A percentile compares a stretch with the other conserved stretches of the same genome.
phyloP scores from a whole-genome alignment of 1,140 invertebrate genomes.

The Aporrectodea caliginosa region DNA sequence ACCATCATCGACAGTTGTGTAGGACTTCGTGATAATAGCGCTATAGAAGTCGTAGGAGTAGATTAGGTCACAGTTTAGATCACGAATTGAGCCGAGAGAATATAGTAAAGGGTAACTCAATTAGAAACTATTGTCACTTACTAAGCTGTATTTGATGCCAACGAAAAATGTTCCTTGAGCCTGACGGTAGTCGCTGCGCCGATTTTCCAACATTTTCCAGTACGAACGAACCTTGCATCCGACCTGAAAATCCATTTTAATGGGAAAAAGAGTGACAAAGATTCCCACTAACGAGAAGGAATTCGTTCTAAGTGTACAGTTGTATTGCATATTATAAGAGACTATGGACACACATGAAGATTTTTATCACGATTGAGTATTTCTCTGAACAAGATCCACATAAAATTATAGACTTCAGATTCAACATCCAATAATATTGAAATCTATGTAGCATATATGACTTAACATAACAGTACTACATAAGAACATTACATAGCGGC shows the following conservation, averaged over 20 bases:
- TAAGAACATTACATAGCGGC: too few species aligned
- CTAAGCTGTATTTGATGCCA: neutral
- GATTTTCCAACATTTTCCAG: neutral
- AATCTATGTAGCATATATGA: too few species aligned
- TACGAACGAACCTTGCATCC: neutral
- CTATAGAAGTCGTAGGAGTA: neutral
- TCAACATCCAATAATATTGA: too few species aligned
- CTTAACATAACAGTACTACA: too few species aligned
- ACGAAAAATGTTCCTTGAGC: neutral
- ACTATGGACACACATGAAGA: too few species aligned
- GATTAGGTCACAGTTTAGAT: neutral
- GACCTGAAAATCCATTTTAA: neutral
- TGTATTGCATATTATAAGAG: neutral
- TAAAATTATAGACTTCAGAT: too few species aligned
- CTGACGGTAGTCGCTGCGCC: neutral
- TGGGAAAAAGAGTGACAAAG: neutral
- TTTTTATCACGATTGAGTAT: too few species aligned
- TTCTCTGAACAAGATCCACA: too few species aligned
- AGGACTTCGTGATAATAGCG: neutral
- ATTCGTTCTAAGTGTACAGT: neutral
- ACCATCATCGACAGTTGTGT: neutral
- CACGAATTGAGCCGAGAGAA: too few species aligned
- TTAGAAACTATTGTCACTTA: neutral
- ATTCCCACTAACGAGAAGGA: neutral
- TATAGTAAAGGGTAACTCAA: too few species aligned